Evolutionary conservation across 2,888 invertebrate genomes (phyloP).

Genomic region (Phorcus lineatus): DNA sequence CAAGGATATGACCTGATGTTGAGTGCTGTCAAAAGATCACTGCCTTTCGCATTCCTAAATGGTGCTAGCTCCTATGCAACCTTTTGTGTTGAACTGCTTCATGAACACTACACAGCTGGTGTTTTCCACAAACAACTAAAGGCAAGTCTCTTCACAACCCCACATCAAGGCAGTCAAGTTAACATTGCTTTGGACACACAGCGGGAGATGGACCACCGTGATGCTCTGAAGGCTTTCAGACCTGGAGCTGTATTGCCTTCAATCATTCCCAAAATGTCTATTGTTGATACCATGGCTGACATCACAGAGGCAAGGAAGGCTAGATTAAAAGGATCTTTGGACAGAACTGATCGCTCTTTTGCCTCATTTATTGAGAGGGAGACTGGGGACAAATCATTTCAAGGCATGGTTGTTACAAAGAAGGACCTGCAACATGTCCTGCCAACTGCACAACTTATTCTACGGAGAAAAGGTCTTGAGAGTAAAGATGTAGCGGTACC

Average conservation of each 20-base stretch:
- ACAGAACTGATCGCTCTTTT: background rate
- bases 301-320: background rate
- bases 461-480: background rate
- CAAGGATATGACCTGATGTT: slow-evolving; percentile 27
- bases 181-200: background rate
- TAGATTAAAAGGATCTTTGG: background rate
- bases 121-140: background rate
- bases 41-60: slow-evolving; percentile 30
- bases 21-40: slow-evolving; percentile 18
- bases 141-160: background rate
- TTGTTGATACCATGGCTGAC: background rate
- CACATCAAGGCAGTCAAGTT: background rate
- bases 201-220: background rate
- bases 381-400: too few relatives aligned
- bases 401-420: background rate
- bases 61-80: background rate
- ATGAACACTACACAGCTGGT: background rate
- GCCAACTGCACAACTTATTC: background rate
- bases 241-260: background rate
- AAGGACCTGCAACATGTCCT: background rate
- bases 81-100: background rate
- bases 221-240: background rate
- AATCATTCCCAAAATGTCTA: background rate
- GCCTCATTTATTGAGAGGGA: background rate
- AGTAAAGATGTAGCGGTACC: background rate